Base-by-base conservation (phyloP, 2,113 vertebrate species). In the Micromys minutus region DNA sequence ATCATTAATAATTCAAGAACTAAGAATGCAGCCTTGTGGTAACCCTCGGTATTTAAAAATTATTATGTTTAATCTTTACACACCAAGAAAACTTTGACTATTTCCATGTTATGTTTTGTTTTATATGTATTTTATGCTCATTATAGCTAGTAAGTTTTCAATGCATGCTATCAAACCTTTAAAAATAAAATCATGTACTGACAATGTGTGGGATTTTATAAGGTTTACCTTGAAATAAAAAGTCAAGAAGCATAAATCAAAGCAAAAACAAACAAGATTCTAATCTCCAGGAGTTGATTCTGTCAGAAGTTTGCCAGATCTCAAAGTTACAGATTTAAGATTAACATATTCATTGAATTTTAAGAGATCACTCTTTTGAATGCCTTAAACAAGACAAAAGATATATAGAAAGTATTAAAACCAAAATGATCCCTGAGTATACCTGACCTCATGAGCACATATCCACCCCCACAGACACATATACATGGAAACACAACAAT, bases 341-440 rank as follows among this genome's bases (percentile, higher is more conserved):
- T 69, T 79, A 88, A 93, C 72, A 50, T 5, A 72, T 84, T 17
- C 69, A 72, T 71, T 0, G 6, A 3, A 0, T 52, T 92, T 76
- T 67, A 42, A 34, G 61, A 6, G 11, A 31, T 90, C 42, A 59
- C 0, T 86, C 21, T 34, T 77, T 89, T 47, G 19, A 10, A 59
- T 88, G 93, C 69, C 72, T 81, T 88, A 96, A 95, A 75, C 11
- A 79, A 74, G 31, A 83, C 34, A 57, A 67, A 92, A 91, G 29
- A 85, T 45, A 55, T 24, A 80, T 87, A 71, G 34, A 63, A 94
- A 92, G 86, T 34, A 74, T 74, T 42, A 72, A 34, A 50, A 1
- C 7, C 8, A 74, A 87, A 34, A 52, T 34, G 63, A 29, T 36
- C 11, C 59, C 52, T 39, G 21, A 39, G 79, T 11, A 31, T 42